Conservation (phyloP, 2,797 vertebrate species). For the Crossoptilon crossoptilon region DNA sequence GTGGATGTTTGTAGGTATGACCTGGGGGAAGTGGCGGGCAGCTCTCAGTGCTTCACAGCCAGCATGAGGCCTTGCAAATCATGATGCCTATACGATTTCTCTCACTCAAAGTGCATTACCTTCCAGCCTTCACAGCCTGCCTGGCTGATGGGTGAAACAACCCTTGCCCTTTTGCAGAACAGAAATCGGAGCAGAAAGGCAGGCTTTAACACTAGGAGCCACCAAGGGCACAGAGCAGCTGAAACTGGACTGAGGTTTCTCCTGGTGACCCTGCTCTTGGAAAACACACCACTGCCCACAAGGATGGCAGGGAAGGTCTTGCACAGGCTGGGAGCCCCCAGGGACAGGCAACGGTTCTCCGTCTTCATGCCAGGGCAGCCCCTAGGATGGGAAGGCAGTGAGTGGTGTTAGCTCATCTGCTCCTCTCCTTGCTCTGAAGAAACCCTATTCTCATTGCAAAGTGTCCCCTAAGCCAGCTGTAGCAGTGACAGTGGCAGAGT, state of each 20-base stretch:
- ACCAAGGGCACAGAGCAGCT: not conserved
- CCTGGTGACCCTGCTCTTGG: rapidly evolving
- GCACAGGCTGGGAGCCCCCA: rapidly evolving
- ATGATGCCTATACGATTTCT: not conserved
- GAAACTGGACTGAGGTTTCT: rapidly evolving
- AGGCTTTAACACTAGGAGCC: not conserved
- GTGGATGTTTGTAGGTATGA: rapidly evolving
- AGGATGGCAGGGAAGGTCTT: not conserved
- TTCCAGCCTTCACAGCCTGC: not conserved
- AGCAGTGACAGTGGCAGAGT: not conserved
- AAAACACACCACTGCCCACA: rapidly evolving
- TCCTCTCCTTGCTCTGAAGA: not conserved
- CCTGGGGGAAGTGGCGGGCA: not conserved
- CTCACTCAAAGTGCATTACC: not conserved
- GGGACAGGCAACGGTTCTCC: not conserved
- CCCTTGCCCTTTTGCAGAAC: not conserved
- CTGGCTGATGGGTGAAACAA: not conserved
- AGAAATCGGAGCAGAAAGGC: not conserved
- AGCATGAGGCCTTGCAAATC: not conserved
- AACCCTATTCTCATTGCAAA: too few species aligned
- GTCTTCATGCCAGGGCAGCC: not conserved
- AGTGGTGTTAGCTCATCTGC: not conserved
- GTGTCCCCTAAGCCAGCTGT: not conserved
- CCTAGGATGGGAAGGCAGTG: not conserved
- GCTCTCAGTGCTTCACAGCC: not conserved